Evolutionary conservation across 1,140 invertebrate genomes (phyloP).

Genomic region (Cataglyphis hispanica): DNA sequence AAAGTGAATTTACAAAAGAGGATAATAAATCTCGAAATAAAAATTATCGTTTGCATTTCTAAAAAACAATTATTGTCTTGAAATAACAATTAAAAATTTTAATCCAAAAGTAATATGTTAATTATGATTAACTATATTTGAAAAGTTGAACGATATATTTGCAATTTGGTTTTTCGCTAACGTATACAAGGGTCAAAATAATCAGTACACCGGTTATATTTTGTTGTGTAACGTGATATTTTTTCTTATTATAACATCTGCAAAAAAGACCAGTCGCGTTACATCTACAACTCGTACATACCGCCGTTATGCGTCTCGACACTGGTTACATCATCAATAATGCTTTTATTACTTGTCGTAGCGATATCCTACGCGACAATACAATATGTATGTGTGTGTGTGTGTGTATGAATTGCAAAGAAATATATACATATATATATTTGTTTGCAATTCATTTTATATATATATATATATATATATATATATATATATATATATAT

Average conservation of each 20-base stretch:
- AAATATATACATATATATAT: constrained; percentile 69
- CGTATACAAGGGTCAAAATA: constrained; percentile 22
- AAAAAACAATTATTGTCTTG: background rate
- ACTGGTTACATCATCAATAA: constrained; percentile 62
- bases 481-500: constrained; percentile 71
- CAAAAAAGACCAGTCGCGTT: constrained; percentile 72
- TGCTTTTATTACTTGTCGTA: constrained; percentile 68
- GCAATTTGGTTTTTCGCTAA: background rate
- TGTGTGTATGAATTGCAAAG: constrained; percentile 65
- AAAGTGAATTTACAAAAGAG: background rate
- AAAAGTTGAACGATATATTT: background rate
- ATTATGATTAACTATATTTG: background rate
- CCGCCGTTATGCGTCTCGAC: constrained; percentile 58
- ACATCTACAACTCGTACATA: constrained; percentile 65
- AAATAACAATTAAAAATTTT: background rate
- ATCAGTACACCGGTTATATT: constrained; percentile 47
- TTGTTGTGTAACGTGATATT: constrained; percentile 68
- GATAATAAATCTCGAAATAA: background rate
- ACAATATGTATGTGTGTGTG: constrained; percentile 72
- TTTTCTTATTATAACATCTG: constrained; percentile 72
- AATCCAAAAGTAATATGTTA: background rate
- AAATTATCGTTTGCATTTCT: background rate
- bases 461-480: constrained; percentile 68
- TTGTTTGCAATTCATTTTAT: constrained; percentile 75
- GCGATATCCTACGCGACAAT: constrained; percentile 76